Evolutionary conservation across 2,888 invertebrate species (phyloP).

Genomic region (Macrosoma leucophasiata): DNA sequence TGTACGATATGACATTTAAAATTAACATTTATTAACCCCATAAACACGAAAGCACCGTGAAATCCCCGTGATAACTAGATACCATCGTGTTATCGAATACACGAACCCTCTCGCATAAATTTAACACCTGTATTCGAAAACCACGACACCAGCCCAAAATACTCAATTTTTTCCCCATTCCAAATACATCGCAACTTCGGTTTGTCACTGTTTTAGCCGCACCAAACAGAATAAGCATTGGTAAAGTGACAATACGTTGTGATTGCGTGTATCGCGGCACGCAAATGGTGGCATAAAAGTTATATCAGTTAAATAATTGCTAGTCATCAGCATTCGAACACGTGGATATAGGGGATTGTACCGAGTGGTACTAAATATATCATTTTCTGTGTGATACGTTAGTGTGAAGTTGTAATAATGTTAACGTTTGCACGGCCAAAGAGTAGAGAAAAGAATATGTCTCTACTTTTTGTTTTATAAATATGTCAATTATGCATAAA

Average conservation of each 20-base stretch:
- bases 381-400: too few species aligned
- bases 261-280: conserved; percentile 10
- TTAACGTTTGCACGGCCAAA: too few species aligned
- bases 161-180: too few species aligned
- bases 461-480: too few species aligned
- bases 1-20: conserved; percentile 1
- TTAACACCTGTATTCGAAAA: conserved; percentile 48
- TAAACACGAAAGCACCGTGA: conserved; percentile 12
- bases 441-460: too few species aligned
- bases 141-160: conserved; percentile 9
- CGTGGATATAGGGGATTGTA: conserved; percentile 1
- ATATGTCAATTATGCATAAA: too few species aligned
- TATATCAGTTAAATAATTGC: conserved; percentile 24
- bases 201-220: too few species aligned
- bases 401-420: too few species aligned
- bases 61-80: conserved; percentile 30
- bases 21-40: conserved; percentile 15
- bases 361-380: too few species aligned
- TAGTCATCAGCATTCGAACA: conserved; percentile 15
- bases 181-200: too few species aligned
- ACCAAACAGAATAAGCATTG: too few species aligned
- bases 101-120: conserved; percentile 47
- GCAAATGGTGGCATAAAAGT: conserved; percentile 17
- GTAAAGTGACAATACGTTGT: conserved; percentile 6
- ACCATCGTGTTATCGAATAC: conserved; percentile 40